Conservation (phyloP, 2,113 vertebrate species). For the Dasypus novemcinctus region DNA sequence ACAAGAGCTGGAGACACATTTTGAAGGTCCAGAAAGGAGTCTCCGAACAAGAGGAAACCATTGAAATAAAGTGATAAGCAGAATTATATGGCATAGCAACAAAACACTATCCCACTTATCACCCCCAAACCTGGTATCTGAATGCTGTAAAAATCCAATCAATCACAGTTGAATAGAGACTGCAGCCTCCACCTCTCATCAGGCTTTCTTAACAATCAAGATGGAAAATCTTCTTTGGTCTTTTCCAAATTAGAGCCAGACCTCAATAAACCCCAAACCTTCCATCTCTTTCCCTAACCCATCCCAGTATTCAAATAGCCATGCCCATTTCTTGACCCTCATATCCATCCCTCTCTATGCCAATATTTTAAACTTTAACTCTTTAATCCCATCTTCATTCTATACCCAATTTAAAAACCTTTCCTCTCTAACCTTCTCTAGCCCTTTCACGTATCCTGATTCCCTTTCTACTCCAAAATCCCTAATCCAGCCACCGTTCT, state of each 20-base stretch:
- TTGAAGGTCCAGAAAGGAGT: conserved; percentile 3
- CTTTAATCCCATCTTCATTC: neutral
- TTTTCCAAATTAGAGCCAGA: neutral
- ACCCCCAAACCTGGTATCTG: neutral
- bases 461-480: neutral
- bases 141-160: neutral
- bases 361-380: neutral
- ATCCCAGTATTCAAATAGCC: neutral
- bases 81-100: neutral
- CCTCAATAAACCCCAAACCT: neutral
- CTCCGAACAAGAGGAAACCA: conserved; percentile 12
- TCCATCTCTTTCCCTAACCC: neutral
- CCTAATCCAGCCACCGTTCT: neutral
- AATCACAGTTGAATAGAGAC: neutral
- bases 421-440: neutral
- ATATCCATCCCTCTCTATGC: neutral
- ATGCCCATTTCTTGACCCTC: neutral
- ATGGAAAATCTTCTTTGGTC: neutral
- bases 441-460: neutral
- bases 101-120: neutral
- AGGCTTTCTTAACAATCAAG: neutral
- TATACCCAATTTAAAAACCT: neutral
- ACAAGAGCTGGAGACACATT: neutral
- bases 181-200: neutral
- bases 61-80: neutral